Base-by-base conservation (phyloP, 1,140 invertebrate species). In the Polypedilum vanderplanki region DNA sequence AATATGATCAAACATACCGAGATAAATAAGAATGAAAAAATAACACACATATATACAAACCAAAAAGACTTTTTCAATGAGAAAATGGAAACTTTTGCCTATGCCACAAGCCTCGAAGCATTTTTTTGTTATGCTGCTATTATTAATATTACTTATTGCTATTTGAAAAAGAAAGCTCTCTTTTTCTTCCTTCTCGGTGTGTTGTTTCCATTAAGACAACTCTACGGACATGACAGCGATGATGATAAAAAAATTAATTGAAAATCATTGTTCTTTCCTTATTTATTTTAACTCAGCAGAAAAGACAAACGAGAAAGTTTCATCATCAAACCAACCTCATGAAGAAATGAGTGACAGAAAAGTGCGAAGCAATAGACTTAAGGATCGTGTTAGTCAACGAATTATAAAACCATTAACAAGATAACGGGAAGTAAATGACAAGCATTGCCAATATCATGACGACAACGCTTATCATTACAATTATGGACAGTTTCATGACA, bases 341-440 rank as follows among this genome's bases (percentile, higher is more conserved):
- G n/a, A n/a, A n/a, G n/a, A 33, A 33, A 33, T 33, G 24, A 33
- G 24, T 33, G 24, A 33, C 24, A 33, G 24, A 5, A n/a, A 5
- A 33, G 24, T 33, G 24, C 24, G 1, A 33, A 33, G 24, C 5
- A 5, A 33, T 33, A 33, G 24, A 33, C 24, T 33, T 57, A 57
- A 57, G n/a, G 12, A 57, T 15, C 3, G 46, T 57, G n/a, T 4
- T 57, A 57, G n/a, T 57, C 46, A 15, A n/a, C 24, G 46, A 57
- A 57, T 57, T 57, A 57, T 57, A 57, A 57, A 57, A 57, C 46
- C 46, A 57, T 57, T 57, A 57, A 57, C 46, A 57, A 57, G 46
- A 57, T 57, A 57, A 57, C 46, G 12, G 24, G 24, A 5, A 33
- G 24, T n/a, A n/a, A 46, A 46, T 12, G 46, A 57, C 46, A 57